Evolutionary conservation across 1,140 invertebrate genomes (phyloP).

Genomic region (Aphaenogaster rudis): DNA sequence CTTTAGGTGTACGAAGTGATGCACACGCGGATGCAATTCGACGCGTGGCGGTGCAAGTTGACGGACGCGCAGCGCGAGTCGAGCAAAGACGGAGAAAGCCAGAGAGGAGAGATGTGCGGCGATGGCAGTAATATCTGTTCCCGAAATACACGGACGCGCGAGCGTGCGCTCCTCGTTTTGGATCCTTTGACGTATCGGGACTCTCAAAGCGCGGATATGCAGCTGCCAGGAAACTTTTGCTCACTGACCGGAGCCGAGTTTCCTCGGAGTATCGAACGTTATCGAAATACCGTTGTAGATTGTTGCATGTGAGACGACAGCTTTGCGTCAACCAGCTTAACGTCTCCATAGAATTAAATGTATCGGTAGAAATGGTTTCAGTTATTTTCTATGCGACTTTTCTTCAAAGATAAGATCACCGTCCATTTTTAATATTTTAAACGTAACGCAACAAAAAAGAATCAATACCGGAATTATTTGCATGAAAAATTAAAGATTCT

Average conservation of each 20-base stretch:
- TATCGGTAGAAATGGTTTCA: neutral
- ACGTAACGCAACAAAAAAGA: neutral
- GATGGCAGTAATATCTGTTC: slow-evolving; percentile 63
- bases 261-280: slow-evolving; percentile 53
- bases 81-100: slow-evolving; percentile 29
- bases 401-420: neutral
- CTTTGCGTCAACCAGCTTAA: slow-evolving; percentile 28
- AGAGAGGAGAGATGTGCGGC: slow-evolving; percentile 7
- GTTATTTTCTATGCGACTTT: neutral
- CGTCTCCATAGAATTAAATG: neutral
- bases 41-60: slow-evolving; percentile 36
- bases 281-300: slow-evolving; percentile 42
- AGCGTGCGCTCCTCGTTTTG: slow-evolving; percentile 64
- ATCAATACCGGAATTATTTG: neutral
- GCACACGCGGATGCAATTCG: slow-evolving; percentile 15
- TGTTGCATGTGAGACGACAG: slow-evolving; percentile 34
- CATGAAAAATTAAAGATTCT: no score
- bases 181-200: slow-evolving; percentile 76
- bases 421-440: neutral
- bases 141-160: slow-evolving; percentile 65
- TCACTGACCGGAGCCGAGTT: slow-evolving; percentile 59
- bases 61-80: slow-evolving; percentile 30
- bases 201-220: slow-evolving; percentile 70
- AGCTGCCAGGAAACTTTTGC: slow-evolving; percentile 71
- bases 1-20: slow-evolving; percentile 17